Percentiles rank a stretch among this genome's conserved stretches.
phyloP scores from a whole-genome alignment of 2,888 invertebrate species.

The Listrodromus nycthemerus region DNA sequence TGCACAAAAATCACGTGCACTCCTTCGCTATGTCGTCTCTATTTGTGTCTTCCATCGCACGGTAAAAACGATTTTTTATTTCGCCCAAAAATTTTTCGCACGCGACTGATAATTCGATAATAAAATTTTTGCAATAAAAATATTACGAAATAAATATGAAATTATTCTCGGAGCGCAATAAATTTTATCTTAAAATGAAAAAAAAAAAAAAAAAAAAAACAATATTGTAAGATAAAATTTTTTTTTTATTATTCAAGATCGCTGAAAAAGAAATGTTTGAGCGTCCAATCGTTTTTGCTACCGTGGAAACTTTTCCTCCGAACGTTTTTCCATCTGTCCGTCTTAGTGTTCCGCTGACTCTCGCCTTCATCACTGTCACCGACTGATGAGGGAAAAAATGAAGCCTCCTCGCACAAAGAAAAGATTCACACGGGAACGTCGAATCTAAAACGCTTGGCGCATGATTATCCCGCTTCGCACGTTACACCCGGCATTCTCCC shows the following conservation, averaged over 20 bases:
- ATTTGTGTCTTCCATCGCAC: neutral
- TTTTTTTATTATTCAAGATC: too few species aligned
- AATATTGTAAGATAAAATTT: too few species aligned
- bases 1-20: neutral
- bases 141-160: too few species aligned
- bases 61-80: too few species aligned
- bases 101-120: too few species aligned
- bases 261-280: too few species aligned
- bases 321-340: conserved; percentile 63
- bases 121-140: too few species aligned
- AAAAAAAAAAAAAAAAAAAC: too few species aligned
- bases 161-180: too few species aligned
- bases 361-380: conserved; percentile 47
- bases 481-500: conserved; percentile 59
- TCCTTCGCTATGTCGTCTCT: neutral
- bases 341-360: conserved; percentile 36
- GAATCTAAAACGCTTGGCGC: conserved; percentile 68
- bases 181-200: too few species aligned
- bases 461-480: conserved; percentile 71
- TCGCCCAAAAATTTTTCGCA: too few species aligned
- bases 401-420: conserved; percentile 33
- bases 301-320: conserved; percentile 30
- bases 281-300: neutral
- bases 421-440: conserved; percentile 45
- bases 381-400: conserved; percentile 37